A percentile compares a stretch with the other conserved stretches of the same genome.
These are phyloP conservation scores for Pogonocherus hispidulus DNA, from an alignment of 2,888 invertebrate genomes.

Conservation along the genomic window DNA sequence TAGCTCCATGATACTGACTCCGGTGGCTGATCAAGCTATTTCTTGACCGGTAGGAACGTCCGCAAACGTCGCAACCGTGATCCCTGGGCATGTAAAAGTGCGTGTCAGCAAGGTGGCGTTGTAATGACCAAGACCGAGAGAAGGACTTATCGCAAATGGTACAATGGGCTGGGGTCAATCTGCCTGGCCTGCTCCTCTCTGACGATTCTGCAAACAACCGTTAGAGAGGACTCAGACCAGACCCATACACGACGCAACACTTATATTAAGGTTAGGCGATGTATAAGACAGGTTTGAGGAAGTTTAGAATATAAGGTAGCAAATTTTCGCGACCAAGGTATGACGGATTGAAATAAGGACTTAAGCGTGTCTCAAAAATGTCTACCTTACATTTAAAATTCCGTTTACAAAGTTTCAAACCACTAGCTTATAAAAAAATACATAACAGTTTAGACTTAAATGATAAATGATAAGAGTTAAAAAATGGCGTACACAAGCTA, in stretches of 20 bases:
- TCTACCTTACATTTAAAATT: slow-evolving; percentile 29
- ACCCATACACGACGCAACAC: slow-evolving; percentile 31
- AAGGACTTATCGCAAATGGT: slow-evolving; percentile 69
- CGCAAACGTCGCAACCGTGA: slow-evolving; percentile 69
- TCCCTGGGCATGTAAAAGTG: slow-evolving; percentile 70
- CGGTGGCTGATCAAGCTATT: slow-evolving; percentile 70
- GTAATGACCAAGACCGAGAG: slow-evolving; percentile 70
- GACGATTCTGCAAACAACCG: slow-evolving; percentile 33
- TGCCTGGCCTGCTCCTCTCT: slow-evolving; percentile 41
- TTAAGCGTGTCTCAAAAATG: neutral
- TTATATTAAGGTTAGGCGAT: slow-evolving; percentile 16
- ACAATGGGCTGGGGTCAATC: slow-evolving; percentile 56
- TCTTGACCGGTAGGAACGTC: slow-evolving; percentile 68
- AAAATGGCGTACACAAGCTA: slow-evolving; percentile 36
- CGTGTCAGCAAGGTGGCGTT: slow-evolving; percentile 70
- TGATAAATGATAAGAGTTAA: slow-evolving; percentile 38
- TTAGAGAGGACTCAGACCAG: slow-evolving; percentile 45
- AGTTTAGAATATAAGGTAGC: slow-evolving; percentile 14
- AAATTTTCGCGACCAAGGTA: neutral
- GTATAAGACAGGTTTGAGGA: slow-evolving; percentile 18
- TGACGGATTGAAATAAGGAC: neutral
- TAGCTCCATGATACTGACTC: slow-evolving; percentile 68
- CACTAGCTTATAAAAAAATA: slow-evolving; percentile 22
- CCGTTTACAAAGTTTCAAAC: slow-evolving; percentile 30
- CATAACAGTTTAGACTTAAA: slow-evolving; percentile 38